These are phyloP conservation scores for Halcyon chelicuti DNA, from an alignment of 2,797 vertebrate species.

Conservation along the genomic window DNA sequence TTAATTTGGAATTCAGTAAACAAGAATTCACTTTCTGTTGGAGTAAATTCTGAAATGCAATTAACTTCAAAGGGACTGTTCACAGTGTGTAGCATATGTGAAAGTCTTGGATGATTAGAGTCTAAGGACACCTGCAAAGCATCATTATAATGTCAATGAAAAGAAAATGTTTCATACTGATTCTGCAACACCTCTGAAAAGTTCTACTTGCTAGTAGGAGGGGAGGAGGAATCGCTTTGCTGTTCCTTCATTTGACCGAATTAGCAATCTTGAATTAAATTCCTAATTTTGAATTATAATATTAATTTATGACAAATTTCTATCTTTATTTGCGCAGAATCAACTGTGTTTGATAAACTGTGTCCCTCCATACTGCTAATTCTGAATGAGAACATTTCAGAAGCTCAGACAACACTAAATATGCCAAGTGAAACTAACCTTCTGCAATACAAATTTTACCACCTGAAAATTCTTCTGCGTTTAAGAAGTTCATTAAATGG, in stretches of 20 bases:
- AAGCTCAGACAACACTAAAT: background rate
- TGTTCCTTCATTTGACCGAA: background rate
- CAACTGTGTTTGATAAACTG: background rate
- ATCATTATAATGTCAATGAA: background rate
- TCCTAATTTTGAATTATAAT: background rate
- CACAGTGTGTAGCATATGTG: background rate
- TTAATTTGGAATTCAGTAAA: conserved; percentile 25
- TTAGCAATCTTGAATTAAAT: background rate
- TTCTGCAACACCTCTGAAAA: background rate
- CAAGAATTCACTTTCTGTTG: conserved; percentile 31
- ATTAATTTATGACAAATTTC: background rate
- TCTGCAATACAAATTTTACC: background rate
- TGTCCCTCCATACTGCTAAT: background rate
- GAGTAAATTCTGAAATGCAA: conserved; percentile 44
- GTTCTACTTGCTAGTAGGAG: background rate
- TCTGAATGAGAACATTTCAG: background rate
- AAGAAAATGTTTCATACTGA: background rate
- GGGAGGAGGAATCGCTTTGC: background rate
- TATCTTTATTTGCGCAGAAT: background rate
- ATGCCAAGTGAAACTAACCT: background rate
- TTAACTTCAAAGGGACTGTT: conserved; percentile 20
- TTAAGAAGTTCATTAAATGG: background rate
- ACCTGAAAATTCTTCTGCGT: background rate
- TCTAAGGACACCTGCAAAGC: conserved; percentile 20
- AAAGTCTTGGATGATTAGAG: background rate